These are phyloP conservation scores for Sitta europaea DNA, from an alignment of 2,113 vertebrate species.

Conservation along the genomic window DNA sequence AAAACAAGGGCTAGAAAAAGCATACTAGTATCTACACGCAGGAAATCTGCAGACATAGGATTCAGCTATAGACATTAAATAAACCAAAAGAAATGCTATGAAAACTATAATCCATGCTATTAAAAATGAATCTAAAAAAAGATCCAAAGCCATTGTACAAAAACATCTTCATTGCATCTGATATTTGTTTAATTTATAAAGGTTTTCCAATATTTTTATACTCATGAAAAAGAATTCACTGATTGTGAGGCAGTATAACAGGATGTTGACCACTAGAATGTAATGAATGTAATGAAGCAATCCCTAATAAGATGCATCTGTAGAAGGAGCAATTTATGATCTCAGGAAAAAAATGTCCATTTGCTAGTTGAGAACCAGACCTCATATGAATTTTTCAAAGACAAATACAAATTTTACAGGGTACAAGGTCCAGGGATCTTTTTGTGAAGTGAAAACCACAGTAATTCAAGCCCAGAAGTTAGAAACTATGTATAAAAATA, in stretches of 20 bases:
- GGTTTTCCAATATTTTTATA: neutral
- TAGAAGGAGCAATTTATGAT: neutral
- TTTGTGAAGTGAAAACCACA: neutral
- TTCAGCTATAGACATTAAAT: neutral
- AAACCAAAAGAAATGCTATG: neutral
- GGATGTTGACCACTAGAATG: neutral
- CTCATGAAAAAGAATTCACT: neutral
- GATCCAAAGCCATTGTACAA: neutral
- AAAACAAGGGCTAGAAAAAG: neutral
- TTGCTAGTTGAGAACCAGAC: neutral
- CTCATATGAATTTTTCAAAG: neutral
- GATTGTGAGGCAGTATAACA: neutral
- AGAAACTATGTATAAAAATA: neutral
- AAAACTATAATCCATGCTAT: neutral
- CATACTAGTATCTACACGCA: neutral
- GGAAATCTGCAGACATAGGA: neutral
- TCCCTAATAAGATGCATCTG: neutral
- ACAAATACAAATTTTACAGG: neutral
- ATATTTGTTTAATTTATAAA: neutral
- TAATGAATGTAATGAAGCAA: constrained; percentile 39
- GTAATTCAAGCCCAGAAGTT: neutral
- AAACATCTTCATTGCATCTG: neutral
- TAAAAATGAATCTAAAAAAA: neutral
- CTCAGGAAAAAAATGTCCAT: neutral
- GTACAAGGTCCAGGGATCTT: neutral